A percentile compares a stretch with the other conserved stretches of the same genome.
These are phyloP conservation scores for Ceramica pisi DNA, from an alignment of 2,888 invertebrate genomes.

Conservation along the genomic window DNA sequence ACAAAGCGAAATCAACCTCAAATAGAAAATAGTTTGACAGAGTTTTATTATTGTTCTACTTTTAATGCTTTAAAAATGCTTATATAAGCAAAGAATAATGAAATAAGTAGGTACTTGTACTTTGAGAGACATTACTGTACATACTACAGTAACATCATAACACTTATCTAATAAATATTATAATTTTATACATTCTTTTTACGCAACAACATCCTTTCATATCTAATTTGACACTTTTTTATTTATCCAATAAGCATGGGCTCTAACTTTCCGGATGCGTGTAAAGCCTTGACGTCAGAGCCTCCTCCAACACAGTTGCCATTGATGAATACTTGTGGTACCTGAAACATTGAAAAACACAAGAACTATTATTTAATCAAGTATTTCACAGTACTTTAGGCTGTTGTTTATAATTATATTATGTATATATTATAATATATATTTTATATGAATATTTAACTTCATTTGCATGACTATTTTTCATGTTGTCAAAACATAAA, in stretches of 20 bases:
- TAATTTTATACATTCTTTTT: constrained; percentile 4
- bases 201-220: constrained; percentile 13
- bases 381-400: not conserved
- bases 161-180: constrained; percentile 22
- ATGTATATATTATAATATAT: too few relatives aligned
- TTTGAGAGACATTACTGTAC: constrained; percentile 34
- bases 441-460: constrained; percentile 9
- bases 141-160: constrained; percentile 19
- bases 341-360: constrained; percentile 89
- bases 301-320: constrained; percentile 98
- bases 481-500: constrained; percentile 32
- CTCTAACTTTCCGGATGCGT: constrained; percentile 93
- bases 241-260: constrained; percentile 88
- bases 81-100: not conserved
- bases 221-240: constrained; percentile 5
- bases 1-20: constrained; percentile 48
- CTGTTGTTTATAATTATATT: constrained; percentile 7
- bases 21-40: constrained; percentile 19
- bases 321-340: constrained; percentile 98
- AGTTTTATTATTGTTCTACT: constrained; percentile 11
- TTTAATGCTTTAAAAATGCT: constrained; percentile 1
- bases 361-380: constrained; percentile 10
- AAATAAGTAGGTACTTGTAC: constrained; percentile 43
- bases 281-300: constrained; percentile 95
- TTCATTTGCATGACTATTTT: constrained; percentile 40